Conservation (phyloP, 2,888 invertebrate genomes). For the Fragum fragum region DNA sequence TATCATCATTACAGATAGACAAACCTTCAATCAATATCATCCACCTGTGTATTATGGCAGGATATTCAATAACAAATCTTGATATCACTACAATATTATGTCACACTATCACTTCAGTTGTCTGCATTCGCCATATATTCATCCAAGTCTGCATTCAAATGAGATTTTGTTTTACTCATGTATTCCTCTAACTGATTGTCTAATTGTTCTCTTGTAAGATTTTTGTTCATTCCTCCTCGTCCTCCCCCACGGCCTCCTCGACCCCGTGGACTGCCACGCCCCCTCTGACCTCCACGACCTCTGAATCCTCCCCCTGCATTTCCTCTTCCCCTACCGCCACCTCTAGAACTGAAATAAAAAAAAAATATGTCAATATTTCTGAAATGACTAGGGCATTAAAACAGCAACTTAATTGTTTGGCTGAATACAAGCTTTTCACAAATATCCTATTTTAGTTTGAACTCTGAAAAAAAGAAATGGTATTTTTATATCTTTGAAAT, state of each 20-base stretch:
- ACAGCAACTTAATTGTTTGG: too few species aligned
- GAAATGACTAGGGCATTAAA: too few species aligned
- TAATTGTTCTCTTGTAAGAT: slow-evolving; percentile 88
- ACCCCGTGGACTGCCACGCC: slow-evolving; percentile 66
- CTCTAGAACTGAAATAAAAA: slow-evolving; percentile 47
- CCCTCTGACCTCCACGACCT: slow-evolving; percentile 49
- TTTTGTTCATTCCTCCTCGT: slow-evolving; percentile 56
- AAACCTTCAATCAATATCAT: too few species aligned
- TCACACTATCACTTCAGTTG: slow-evolving; percentile 14
- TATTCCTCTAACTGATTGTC: slow-evolving; percentile 92
- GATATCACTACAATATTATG: too few species aligned
- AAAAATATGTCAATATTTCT: too few species aligned
- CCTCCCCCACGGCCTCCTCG: slow-evolving; percentile 70
- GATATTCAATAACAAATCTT: too few species aligned
- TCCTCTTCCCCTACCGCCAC: slow-evolving; percentile 59
- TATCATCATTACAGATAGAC: too few species aligned
- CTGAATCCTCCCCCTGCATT: slow-evolving; percentile 37
- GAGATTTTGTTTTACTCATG: slow-evolving; percentile 90
- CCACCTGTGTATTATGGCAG: too few species aligned
- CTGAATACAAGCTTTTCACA: too few species aligned
- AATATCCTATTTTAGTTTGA: too few species aligned
- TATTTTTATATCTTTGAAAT: too few species aligned
- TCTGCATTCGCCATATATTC: slow-evolving; percentile 88
- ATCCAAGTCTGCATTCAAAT: slow-evolving; percentile 89
- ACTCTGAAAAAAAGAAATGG: too few species aligned